Conservation (phyloP, 2,113 vertebrate species). For the Calidris pygmaea region DNA sequence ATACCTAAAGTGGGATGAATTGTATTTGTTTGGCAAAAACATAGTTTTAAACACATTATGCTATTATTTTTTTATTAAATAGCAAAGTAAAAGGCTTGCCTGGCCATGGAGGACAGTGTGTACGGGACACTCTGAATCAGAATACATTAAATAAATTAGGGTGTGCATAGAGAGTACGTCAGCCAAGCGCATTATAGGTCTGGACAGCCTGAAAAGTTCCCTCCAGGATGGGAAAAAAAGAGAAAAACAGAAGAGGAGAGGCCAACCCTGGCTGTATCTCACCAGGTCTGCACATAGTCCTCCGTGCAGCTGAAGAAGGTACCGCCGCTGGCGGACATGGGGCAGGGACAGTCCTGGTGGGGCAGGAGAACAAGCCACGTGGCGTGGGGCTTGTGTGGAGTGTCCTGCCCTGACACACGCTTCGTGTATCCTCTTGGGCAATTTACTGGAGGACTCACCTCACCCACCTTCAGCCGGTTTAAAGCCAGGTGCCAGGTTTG, state of each 20-base stretch:
- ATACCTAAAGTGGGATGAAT: neutral
- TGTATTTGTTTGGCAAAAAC: neutral
- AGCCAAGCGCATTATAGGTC: accelerated
- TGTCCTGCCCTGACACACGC: neutral
- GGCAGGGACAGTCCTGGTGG: neutral
- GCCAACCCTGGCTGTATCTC: neutral
- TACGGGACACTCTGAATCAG: neutral
- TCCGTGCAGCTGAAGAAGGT: neutral
- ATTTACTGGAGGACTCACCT: neutral
- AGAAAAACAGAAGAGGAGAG: neutral
- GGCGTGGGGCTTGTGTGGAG: neutral
- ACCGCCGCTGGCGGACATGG: accelerated
- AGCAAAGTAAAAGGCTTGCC: neutral
- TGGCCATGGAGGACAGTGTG: neutral
- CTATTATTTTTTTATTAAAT: neutral
- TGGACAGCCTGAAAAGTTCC: neutral
- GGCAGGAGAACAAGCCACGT: neutral
- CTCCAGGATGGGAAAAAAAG: neutral
- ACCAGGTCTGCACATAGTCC: neutral
- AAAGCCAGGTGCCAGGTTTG: neutral
- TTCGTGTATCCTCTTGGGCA: neutral
- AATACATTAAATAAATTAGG: no score
- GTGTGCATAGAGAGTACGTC: accelerated
- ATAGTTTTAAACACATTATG: neutral
- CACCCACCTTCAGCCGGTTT: neutral